Percentiles rank a stretch among this genome's conserved stretches.
phyloP scores from a whole-genome alignment of 2,888 invertebrate genomes.

The Camponotus fellah region DNA sequence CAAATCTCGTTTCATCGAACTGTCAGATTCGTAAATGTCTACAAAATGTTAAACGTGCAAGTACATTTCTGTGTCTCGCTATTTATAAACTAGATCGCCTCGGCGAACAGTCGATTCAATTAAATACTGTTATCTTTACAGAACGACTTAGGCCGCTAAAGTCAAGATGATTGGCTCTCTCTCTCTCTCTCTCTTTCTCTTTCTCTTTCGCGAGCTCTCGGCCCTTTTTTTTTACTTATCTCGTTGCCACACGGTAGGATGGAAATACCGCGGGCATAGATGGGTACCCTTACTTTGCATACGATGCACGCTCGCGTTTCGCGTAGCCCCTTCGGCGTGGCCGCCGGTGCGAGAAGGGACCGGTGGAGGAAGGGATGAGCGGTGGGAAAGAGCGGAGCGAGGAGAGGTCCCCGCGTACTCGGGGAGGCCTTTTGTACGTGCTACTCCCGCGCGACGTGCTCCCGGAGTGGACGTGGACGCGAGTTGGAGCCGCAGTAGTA shows the following conservation, averaged over 20 bases:
- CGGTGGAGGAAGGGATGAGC: neutral
- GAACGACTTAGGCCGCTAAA: constrained; percentile 24
- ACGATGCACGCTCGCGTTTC: neutral
- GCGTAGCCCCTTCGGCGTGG: neutral
- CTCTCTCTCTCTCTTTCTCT: neutral
- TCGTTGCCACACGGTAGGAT: neutral
- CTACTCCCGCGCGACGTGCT: constrained; percentile 58
- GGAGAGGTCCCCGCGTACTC: constrained; percentile 21
- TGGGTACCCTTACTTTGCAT: neutral
- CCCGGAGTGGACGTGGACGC: constrained; percentile 16
- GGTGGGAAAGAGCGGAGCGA: neutral
- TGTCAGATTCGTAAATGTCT: neutral
- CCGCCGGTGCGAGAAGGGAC: neutral
- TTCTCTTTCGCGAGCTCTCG: neutral
- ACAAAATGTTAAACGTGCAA: neutral
- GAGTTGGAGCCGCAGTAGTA: constrained; percentile 58
- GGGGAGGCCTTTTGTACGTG: constrained; percentile 61
- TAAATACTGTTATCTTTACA: constrained; percentile 57
- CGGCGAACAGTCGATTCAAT: constrained; percentile 35
- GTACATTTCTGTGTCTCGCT: neutral
- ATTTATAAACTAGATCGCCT: constrained; percentile 37
- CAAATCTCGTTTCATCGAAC: neutral
- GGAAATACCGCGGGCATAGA: neutral
- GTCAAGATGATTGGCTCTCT: constrained; percentile 43
- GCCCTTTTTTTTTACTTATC: neutral